A percentile compares a stretch with the other conserved stretches of the same genome.
Evolutionary conservation across 1,140 invertebrate species (phyloP).

Genomic region (Micrasema minimum): DNA sequence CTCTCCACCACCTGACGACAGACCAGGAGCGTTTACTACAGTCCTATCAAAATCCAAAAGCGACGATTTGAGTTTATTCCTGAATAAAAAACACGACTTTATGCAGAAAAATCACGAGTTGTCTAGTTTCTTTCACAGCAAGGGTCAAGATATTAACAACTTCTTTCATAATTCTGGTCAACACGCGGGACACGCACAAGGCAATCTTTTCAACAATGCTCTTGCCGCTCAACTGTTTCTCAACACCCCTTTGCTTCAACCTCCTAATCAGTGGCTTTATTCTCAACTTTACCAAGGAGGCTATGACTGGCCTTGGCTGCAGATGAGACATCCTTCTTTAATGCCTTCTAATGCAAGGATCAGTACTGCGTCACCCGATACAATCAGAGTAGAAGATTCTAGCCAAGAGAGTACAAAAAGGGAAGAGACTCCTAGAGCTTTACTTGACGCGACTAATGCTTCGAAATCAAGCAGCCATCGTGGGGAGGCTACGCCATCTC

Average conservation of each 20-base stretch:
- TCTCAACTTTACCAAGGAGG: slow-evolving; percentile 73
- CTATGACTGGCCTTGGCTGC: slow-evolving; percentile 72
- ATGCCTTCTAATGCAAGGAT: slow-evolving; percentile 63
- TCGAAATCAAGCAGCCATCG: slow-evolving; percentile 13
- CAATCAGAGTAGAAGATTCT: slow-evolving; percentile 51
- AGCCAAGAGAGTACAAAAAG: slow-evolving; percentile 51
- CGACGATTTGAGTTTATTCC: slow-evolving; percentile 49
- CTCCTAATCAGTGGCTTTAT: slow-evolving; percentile 79
- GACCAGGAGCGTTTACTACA: slow-evolving; percentile 66
- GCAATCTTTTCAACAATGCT: slow-evolving; percentile 73
- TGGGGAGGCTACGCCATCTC: not conserved
- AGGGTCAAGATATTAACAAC: slow-evolving; percentile 59
- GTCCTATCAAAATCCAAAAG: slow-evolving; percentile 61
- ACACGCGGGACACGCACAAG: slow-evolving; percentile 60
- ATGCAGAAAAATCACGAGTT: slow-evolving; percentile 52
- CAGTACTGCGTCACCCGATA: slow-evolving; percentile 56
- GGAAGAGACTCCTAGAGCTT: slow-evolving; percentile 15
- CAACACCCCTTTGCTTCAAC: slow-evolving; percentile 76
- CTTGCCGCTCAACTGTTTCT: slow-evolving; percentile 76
- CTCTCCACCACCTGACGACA: slow-evolving; percentile 64
- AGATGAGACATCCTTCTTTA: slow-evolving; percentile 63
- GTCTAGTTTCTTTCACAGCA: slow-evolving; percentile 47
- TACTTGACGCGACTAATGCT: not conserved
- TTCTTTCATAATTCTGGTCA: slow-evolving; percentile 59
- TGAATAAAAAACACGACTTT: slow-evolving; percentile 51